Percentiles rank a stretch among this genome's conserved stretches.
Evolutionary conservation across 2,797 vertebrate genomes (phyloP).

Genomic region (Alcedo atthis): DNA sequence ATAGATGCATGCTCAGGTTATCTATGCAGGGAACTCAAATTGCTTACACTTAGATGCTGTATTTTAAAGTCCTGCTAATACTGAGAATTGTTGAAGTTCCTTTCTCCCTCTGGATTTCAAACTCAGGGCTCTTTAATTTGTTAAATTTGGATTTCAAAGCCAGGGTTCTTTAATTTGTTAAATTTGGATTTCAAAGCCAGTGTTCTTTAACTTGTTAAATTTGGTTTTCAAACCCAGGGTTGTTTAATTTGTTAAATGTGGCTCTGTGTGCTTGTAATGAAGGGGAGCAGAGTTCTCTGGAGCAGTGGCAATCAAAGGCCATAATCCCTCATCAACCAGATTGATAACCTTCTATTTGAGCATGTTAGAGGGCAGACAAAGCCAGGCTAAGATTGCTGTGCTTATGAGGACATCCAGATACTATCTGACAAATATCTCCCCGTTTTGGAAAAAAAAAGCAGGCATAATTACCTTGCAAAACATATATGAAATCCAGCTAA

Average conservation of each 20-base stretch:
- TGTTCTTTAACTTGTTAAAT: conserved; percentile 77
- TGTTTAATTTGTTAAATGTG: background rate
- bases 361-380: conserved; percentile 75
- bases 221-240: background rate
- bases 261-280: conserved; percentile 83
- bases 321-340: conserved; percentile 80
- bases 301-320: conserved; percentile 79
- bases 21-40: background rate
- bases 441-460: conserved; percentile 70
- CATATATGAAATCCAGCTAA: conserved; percentile 82
- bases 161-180: conserved; percentile 75
- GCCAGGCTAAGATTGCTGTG: conserved; percentile 82
- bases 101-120: conserved; percentile 73
- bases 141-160: conserved; percentile 75
- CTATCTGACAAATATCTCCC: conserved; percentile 69
- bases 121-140: conserved; percentile 74
- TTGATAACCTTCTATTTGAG: conserved; percentile 74
- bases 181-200: conserved; percentile 71
- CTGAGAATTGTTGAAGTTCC: conserved; percentile 77
- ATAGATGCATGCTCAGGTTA: background rate
- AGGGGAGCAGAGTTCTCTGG: conserved; percentile 43
- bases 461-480: conserved; percentile 77
- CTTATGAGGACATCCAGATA: conserved; percentile 81
- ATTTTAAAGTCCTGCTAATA: background rate
- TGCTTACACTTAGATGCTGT: background rate